Evolutionary conservation across 2,888 invertebrate genomes (phyloP), one percentile per base, ranked within the genome.

Genomic region (Abrostola triplasia): DNA sequence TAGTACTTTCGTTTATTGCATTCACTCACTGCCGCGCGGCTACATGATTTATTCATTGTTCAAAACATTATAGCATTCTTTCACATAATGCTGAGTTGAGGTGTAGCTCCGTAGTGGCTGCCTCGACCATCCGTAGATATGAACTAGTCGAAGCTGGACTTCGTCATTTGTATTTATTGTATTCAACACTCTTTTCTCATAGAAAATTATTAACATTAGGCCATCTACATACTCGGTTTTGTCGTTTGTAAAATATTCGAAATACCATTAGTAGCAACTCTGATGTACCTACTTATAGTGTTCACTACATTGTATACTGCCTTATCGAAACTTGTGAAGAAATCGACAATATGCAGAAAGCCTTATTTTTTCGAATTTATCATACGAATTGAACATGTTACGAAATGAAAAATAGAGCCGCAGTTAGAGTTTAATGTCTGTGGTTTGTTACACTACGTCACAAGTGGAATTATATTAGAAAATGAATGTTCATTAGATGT

Each of bases 1-100:
- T 74, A 65, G 78, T 77, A 83, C 84, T 87, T 86, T 88, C 84
- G 82, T 86, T 85, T 79, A 83, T 79, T 82, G 83, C 86, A 81
- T 81, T 86, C 80, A 84, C 76, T 86, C 80, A 84, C 76, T 81
- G 77, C 73, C 72, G 77, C 73, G 78, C 76, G 76, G 79, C 80
- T 81, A 77, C 77, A 72, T 83, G 78, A 75, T 82, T 84, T 79
- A 85, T 86, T 84, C 83, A 82, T 79, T 64, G 59, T 71, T 75
- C 60, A 63, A 65, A 77, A 82, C 67, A 83, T 82, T 80, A 81
- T 76, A 80, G 80, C 84, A 88, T 86, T 86, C 81, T 79, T 81
- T 63, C 76, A 69, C 78, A 69, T 76, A 66, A 68, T 70, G 72
- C 70, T 60, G 51, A 47, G 62, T 64, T 54, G 72, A 67, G 68